Conservation (phyloP, 1,140 invertebrate genomes). For the Megathymus violae region DNA sequence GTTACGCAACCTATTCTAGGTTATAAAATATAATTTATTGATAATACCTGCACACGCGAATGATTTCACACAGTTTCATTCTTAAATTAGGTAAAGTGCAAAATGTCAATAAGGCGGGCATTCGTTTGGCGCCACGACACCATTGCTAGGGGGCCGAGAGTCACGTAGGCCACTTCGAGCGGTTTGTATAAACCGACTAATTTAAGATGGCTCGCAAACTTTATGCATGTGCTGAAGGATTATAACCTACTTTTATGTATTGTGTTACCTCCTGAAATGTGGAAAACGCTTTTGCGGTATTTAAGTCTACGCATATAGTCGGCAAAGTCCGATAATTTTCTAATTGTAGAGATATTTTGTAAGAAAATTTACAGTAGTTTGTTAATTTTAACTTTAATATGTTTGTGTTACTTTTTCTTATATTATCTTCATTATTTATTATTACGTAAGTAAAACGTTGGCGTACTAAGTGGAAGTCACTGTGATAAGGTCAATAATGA, state of each 20-base stretch:
- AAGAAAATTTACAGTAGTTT: too few species aligned
- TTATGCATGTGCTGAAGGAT: neutral
- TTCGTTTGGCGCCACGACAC: constrained; percentile 73
- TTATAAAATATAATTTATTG: constrained; percentile 46
- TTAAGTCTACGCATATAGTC: constrained; percentile 20
- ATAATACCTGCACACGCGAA: constrained; percentile 57
- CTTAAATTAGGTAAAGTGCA: constrained; percentile 20
- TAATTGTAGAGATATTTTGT: too few species aligned
- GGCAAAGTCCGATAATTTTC: too few species aligned
- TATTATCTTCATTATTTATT: too few species aligned
- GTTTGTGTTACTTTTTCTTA: too few species aligned
- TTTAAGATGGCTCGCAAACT: constrained; percentile 35
- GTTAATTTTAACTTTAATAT: too few species aligned
- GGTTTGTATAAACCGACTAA: constrained; percentile 55
- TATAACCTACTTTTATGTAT: neutral
- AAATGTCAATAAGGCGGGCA: constrained; percentile 67
- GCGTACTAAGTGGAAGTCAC: too few species aligned
- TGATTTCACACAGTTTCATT: constrained; percentile 4
- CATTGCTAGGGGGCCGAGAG: constrained; percentile 70
- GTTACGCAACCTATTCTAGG: constrained; percentile 52
- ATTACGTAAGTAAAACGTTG: too few species aligned
- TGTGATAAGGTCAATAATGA: too few species aligned
- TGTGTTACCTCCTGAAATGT: constrained; percentile 42
- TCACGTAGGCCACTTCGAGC: constrained; percentile 79
- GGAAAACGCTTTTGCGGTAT: constrained; percentile 40